A percentile compares a stretch with the other conserved stretches of the same genome.
These are phyloP conservation scores for Hipposideros armiger DNA, from an alignment of 2,113 vertebrate species.

Conservation along the genomic window DNA sequence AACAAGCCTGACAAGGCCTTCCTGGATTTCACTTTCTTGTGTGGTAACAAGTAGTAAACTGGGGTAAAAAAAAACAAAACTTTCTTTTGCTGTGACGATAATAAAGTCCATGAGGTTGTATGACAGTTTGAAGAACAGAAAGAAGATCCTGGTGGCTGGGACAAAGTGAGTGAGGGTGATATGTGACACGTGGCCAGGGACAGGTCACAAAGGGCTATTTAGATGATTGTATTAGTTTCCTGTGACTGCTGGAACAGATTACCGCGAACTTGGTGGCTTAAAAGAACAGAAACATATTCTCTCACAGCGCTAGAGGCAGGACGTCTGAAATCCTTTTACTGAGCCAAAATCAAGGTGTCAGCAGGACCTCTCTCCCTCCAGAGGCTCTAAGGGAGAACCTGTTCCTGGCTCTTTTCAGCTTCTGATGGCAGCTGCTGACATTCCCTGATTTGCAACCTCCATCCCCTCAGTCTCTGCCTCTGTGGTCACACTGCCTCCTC, in stretches of 20 bases:
- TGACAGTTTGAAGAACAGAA: neutral
- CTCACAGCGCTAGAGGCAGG: neutral
- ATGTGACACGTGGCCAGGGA: rapidly evolving
- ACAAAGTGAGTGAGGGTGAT: neutral
- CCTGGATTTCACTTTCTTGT: neutral
- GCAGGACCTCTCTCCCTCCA: neutral
- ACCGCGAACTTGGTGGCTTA: neutral
- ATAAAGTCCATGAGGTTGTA: neutral
- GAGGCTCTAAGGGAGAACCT: neutral
- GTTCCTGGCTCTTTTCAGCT: neutral
- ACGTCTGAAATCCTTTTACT: neutral
- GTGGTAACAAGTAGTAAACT: neutral
- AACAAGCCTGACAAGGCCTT: neutral
- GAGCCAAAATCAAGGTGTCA: neutral
- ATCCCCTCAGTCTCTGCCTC: neutral
- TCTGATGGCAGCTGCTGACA: neutral
- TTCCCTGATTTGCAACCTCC: neutral
- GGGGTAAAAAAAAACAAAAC: neutral
- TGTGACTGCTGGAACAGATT: neutral
- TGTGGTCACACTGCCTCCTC: neutral
- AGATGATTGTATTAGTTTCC: neutral
- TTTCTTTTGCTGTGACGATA: neutral
- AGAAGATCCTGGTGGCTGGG: neutral
- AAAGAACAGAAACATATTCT: neutral
- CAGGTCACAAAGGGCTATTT: neutral